Conservation (phyloP, 2,888 invertebrate genomes). For the Cepaea hortensis region DNA sequence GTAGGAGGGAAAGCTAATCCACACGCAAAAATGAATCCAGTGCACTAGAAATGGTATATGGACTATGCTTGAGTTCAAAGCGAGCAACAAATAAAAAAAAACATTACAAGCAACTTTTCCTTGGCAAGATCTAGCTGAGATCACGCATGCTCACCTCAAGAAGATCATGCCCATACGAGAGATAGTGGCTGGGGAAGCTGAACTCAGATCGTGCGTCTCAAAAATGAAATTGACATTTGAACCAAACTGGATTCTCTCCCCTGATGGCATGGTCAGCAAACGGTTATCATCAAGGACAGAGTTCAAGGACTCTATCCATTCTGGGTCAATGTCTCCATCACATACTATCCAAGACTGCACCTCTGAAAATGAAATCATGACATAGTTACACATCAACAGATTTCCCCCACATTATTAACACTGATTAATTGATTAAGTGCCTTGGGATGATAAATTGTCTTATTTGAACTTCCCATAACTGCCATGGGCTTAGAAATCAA, state of each 20-base stretch:
- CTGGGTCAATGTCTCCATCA: constrained; percentile 99
- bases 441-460: no score
- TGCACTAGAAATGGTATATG: no score
- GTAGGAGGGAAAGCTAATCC: not conserved
- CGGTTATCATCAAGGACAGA: constrained; percentile 98
- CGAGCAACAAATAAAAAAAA: not conserved
- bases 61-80: no score
- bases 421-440: no score
- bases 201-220: constrained; percentile 92
- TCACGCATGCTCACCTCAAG: constrained; percentile 81
- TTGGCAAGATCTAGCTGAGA: not conserved
- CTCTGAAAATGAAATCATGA: constrained; percentile 62
- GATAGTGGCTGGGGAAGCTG: constrained; percentile 98
- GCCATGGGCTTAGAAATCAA: no score
- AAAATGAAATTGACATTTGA: constrained; percentile 96
- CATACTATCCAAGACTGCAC: constrained; percentile 91
- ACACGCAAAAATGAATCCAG: no score
- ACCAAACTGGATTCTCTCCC: constrained; percentile 96
- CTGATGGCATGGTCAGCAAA: constrained; percentile 88
- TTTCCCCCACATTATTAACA: not conserved
- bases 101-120: not conserved
- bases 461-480: no score
- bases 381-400: not conserved
- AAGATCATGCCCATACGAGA: constrained; percentile 97
- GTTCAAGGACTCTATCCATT: constrained; percentile 98